Percentiles rank a stretch among this genome's conserved stretches.
phyloP scores from a whole-genome alignment of 1,140 invertebrate genomes.

The Brachionus calyciflorus region DNA sequence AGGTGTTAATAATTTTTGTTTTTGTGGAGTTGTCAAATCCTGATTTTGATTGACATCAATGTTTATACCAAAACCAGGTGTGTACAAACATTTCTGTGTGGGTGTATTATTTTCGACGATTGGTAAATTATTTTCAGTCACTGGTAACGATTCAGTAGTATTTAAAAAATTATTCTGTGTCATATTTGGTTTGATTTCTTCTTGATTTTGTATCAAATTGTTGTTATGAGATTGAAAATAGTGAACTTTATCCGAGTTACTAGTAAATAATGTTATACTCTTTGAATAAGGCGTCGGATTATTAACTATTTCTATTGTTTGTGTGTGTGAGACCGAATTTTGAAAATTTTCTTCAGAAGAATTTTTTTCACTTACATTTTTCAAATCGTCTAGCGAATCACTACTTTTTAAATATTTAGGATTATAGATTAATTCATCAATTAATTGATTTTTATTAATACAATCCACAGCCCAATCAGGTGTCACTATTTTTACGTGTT shows the following conservation, averaged over 20 bases:
- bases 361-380: not conserved
- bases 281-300: not conserved
- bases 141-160: not conserved
- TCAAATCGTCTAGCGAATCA: not conserved
- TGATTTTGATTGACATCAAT: not conserved
- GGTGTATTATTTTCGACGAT: not conserved
- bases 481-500: not conserved
- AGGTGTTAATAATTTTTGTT: not conserved
- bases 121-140: not conserved
- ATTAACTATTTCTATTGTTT: not conserved
- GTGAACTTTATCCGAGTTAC: not conserved
- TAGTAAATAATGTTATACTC: conserved; percentile 3
- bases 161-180: not conserved
- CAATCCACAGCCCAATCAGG: conserved; percentile 24
- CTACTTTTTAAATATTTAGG: conserved; percentile 32
- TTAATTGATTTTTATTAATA: not conserved
- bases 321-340: too few relatives aligned
- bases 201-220: not conserved
- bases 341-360: not conserved
- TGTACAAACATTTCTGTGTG: not conserved
- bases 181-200: not conserved
- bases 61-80: not conserved
- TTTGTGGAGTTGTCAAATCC: not conserved
- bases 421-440: conserved; percentile 5
- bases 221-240: conserved; percentile 3